These are phyloP conservation scores for Struthidea cinerea DNA, from an alignment of 2,113 vertebrate species.

Conservation along the genomic window DNA sequence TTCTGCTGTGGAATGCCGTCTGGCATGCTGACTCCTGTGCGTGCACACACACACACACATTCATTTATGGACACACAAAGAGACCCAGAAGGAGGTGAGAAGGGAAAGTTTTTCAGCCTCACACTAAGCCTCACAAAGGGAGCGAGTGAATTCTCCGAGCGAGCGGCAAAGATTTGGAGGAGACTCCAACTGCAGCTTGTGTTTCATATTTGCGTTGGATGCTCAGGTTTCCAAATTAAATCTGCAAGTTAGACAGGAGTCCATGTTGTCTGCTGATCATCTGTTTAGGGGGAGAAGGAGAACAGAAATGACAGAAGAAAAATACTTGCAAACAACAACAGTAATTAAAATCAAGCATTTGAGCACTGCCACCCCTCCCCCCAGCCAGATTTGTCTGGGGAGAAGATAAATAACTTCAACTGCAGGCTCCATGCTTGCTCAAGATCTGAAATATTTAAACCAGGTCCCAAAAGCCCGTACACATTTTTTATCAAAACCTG, in stretches of 20 bases:
- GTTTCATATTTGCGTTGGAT: background rate
- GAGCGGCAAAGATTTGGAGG: background rate
- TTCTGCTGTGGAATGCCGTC: conserved; percentile 29
- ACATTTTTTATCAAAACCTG: conserved; percentile 68
- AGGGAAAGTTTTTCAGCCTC: background rate
- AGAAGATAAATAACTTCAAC: conserved; percentile 63
- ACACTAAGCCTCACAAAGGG: background rate
- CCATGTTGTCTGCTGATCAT: conserved; percentile 26
- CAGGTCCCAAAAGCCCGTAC: conserved; percentile 42
- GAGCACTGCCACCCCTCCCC: conserved; percentile 2
- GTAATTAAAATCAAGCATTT: conserved; percentile 66
- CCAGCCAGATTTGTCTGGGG: conserved; percentile 24
- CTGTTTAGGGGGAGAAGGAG: background rate
- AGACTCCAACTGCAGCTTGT: background rate
- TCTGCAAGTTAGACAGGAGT: conserved; percentile 28
- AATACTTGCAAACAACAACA: conserved; percentile 26
- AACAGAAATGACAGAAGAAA: conserved; percentile 19
- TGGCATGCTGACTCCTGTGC: background rate
- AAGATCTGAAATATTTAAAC: conserved; percentile 67
- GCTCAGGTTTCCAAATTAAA: background rate
- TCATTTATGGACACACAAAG: conserved; percentile 30
- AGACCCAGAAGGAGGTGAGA: background rate
- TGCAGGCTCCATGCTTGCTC: conserved; percentile 51
- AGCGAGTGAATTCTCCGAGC: background rate
- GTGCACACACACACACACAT: background rate